Evolutionary conservation across 1,140 invertebrate species (phyloP).

Genomic region (Sminthurinus signatus): DNA sequence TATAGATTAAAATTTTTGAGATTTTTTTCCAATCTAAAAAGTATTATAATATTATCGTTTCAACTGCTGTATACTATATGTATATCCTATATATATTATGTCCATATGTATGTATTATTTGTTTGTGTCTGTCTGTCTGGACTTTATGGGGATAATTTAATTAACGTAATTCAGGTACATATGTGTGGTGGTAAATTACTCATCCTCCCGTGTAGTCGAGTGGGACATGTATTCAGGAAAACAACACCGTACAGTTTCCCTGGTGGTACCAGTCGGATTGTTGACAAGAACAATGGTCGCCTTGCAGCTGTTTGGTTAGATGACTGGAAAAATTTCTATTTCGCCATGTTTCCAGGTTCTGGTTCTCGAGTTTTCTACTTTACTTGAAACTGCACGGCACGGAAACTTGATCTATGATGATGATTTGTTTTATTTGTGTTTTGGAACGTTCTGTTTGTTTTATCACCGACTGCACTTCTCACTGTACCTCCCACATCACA

Average conservation of each 20-base stretch:
- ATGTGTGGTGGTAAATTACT: slow-evolving; percentile 91
- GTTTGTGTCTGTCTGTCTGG: no score
- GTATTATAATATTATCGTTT: no score
- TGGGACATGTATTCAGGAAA: slow-evolving; percentile 96
- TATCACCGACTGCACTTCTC: no score
- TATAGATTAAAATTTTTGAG: no score
- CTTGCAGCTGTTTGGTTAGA: slow-evolving; percentile 91
- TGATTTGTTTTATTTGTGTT: neutral
- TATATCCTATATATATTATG: no score
- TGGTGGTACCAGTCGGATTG: slow-evolving; percentile 92
- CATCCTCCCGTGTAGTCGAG: slow-evolving; percentile 85
- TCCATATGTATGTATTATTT: no score
- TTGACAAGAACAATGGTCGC: slow-evolving; percentile 96
- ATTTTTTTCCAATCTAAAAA: no score
- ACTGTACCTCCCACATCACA: no score
- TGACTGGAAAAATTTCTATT: slow-evolving; percentile 97
- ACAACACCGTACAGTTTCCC: slow-evolving; percentile 99
- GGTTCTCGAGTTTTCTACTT: neutral
- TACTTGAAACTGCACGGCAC: slow-evolving; percentile 5
- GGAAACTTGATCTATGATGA: neutral
- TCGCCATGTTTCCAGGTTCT: slow-evolving; percentile 85
- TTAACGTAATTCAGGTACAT: slow-evolving; percentile 70
- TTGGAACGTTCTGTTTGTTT: no score
- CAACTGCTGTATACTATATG: no score
- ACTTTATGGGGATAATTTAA: no score